Evolutionary conservation across 1,140 invertebrate genomes (phyloP).

Genomic region (Nasonia giraulti): DNA sequence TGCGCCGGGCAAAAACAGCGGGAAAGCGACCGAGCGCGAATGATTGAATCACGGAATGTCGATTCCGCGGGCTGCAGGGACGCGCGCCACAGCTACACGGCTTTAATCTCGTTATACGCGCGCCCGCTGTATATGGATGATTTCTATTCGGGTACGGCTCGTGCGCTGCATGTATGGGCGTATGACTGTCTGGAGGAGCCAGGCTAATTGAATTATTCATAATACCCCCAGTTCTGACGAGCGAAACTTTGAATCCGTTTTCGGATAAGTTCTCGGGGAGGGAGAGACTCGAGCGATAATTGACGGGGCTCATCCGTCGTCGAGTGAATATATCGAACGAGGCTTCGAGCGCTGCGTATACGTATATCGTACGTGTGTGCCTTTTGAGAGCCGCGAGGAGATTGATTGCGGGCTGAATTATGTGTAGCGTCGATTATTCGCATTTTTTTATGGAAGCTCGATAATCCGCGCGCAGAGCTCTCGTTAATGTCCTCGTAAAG

Average conservation of each 20-base stretch:
- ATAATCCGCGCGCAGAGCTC: too few species aligned
- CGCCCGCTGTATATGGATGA: too few species aligned
- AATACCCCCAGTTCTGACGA: background rate
- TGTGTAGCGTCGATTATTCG: too few species aligned
- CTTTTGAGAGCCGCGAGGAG: too few species aligned
- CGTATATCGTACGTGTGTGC: too few species aligned
- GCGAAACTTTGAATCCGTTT: conserved; percentile 2
- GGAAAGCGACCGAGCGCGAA: background rate
- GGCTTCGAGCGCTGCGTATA: too few species aligned
- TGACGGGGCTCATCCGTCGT: background rate
- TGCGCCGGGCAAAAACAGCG: background rate
- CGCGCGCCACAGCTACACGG: background rate
- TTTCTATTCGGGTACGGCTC: too few species aligned
- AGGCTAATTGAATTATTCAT: conserved; percentile 20
- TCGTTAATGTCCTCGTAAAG: too few species aligned
- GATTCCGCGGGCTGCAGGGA: background rate
- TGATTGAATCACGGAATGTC: conserved; percentile 44
- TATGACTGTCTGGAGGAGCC: background rate
- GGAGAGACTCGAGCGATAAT: background rate
- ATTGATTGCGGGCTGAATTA: too few species aligned
- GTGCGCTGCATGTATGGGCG: background rate
- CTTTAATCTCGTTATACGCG: background rate
- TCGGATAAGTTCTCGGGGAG: background rate
- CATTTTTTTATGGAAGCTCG: too few species aligned
- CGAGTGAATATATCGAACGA: background rate